Percentiles rank a stretch among this genome's conserved stretches.
These are phyloP conservation scores for Ariopsis seemanni DNA, from an alignment of 2,113 vertebrate species.

Conservation along the genomic window DNA sequence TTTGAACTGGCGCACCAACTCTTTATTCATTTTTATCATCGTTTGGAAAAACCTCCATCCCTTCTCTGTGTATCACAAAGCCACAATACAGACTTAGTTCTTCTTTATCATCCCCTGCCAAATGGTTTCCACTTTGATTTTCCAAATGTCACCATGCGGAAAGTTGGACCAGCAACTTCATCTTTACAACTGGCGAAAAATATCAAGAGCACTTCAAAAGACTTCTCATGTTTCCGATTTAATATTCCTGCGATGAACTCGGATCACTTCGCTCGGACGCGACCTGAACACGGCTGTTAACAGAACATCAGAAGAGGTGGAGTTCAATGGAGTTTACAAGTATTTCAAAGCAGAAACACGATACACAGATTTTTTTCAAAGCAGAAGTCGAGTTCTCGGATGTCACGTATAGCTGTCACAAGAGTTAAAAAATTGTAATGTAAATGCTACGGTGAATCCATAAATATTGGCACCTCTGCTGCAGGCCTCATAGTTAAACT, in stretches of 20 bases:
- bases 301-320: neutral
- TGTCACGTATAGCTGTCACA: neutral
- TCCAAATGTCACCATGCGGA: conserved; percentile 3
- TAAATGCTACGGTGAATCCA: neutral
- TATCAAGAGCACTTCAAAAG: conserved; percentile 1
- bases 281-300: too few species aligned
- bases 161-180: conserved; percentile 11
- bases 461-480: neutral
- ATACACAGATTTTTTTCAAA: neutral
- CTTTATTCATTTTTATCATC: conserved; percentile 55
- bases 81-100: conserved; percentile 11
- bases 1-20: conserved; percentile 53
- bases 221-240: neutral
- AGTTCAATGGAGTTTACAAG: too few species aligned
- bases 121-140: conserved; percentile 29
- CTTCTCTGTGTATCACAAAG: conserved; percentile 43
- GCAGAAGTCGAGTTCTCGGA: neutral
- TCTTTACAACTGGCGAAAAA: neutral
- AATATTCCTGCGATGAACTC: neutral
- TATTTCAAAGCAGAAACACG: neutral
- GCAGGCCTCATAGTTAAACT: neutral
- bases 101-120: neutral
- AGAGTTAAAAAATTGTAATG: neutral
- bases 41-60: conserved; percentile 4
- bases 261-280: neutral